Percentiles rank a stretch among this genome's conserved stretches.
phyloP scores from a whole-genome alignment of 53 echinoderm and acorn worm genomes.

The Luidia sarsii region DNA sequence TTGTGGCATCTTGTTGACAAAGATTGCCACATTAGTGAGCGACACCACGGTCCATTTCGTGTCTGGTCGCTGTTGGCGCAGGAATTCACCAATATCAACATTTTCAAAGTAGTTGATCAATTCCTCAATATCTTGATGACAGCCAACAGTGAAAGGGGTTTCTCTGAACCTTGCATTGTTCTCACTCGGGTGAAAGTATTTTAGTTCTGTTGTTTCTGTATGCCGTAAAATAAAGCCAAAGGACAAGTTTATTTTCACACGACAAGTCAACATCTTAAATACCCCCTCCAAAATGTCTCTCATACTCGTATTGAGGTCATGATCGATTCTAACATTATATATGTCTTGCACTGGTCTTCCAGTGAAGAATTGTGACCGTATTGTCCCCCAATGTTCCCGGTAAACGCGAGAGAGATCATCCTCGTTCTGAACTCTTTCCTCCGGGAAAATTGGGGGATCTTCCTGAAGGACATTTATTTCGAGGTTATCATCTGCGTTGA shows the following conservation, averaged over 20 bases:
- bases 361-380: not conserved
- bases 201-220: constrained; percentile 44
- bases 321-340: constrained; percentile 28
- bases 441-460: no score
- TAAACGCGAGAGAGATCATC: not conserved
- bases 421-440: no score
- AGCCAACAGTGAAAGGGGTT: constrained; percentile 1
- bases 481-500: no score
- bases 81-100: constrained; percentile 10
- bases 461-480: no score
- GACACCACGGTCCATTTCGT: constrained; percentile 49
- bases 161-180: constrained; percentile 38
- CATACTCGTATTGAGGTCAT: not conserved
- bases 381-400: constrained; percentile 2
- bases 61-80: constrained; percentile 6
- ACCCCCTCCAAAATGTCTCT: not conserved
- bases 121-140: not conserved
- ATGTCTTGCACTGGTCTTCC: constrained; percentile 12
- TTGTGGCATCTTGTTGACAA: no score
- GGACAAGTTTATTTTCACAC: constrained; percentile 48
- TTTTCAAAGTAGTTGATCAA: constrained; percentile 3
- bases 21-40: no score
- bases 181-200: constrained; percentile 26
- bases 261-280: not conserved
- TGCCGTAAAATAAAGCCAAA: constrained; percentile 55